A percentile compares a stretch with the other conserved stretches of the same genome.
phyloP scores from a whole-genome alignment of 1,140 invertebrate genomes.

The Drosophila truncata region DNA sequence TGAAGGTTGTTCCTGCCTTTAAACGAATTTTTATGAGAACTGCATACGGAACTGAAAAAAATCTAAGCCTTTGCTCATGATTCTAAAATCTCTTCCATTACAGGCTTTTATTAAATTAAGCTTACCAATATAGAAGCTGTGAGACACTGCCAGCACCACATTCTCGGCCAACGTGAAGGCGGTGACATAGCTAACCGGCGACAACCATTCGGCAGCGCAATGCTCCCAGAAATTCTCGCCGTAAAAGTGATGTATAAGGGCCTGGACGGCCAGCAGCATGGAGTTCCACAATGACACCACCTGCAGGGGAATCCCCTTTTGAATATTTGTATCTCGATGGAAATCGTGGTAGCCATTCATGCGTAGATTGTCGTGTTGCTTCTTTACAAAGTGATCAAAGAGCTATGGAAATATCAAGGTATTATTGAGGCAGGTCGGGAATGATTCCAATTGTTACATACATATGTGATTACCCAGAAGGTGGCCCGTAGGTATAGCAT shows the following conservation, averaged over 20 bases:
- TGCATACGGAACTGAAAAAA: background rate
- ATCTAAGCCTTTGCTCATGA: background rate
- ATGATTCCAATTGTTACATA: slow-evolving; percentile 69
- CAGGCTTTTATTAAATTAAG: no score
- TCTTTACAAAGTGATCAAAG: slow-evolving; percentile 87
- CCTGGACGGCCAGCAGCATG: slow-evolving; percentile 87
- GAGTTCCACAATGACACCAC: slow-evolving; percentile 89
- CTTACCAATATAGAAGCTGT: slow-evolving; percentile 88
- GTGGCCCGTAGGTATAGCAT: slow-evolving; percentile 88
- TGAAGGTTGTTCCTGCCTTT: background rate
- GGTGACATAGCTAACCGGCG: slow-evolving; percentile 88
- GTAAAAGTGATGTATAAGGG: slow-evolving; percentile 88
- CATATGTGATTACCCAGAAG: slow-evolving; percentile 88
- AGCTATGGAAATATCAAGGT: slow-evolving; percentile 79
- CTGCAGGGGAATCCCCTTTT: slow-evolving; percentile 88
- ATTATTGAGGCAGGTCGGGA: slow-evolving; percentile 47
- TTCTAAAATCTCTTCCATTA: no score
- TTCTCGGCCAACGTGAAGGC: slow-evolving; percentile 87
- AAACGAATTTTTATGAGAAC: slow-evolving; percentile 1
- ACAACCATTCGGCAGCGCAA: slow-evolving; percentile 86
- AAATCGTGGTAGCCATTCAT: slow-evolving; percentile 89
- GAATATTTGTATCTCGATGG: slow-evolving; percentile 88
- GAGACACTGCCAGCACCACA: slow-evolving; percentile 86
- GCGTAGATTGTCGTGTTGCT: slow-evolving; percentile 87
- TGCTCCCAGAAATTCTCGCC: slow-evolving; percentile 87